Percentiles rank a stretch among this genome's conserved stretches.
Conservation (phyloP, 2,113 vertebrate genomes). For the Pimephales promelas region DNA sequence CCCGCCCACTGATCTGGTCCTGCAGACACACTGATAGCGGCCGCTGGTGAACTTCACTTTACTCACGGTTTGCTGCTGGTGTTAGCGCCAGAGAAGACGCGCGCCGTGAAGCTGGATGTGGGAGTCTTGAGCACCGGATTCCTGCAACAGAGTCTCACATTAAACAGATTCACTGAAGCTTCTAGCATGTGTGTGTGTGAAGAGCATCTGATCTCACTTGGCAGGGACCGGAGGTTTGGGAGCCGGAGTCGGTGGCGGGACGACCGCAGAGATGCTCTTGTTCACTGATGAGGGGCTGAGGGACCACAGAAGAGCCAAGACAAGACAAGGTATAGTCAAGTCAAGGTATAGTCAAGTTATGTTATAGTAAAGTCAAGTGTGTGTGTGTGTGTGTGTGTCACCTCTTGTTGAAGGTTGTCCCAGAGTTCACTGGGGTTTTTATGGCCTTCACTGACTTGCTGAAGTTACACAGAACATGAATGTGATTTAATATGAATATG, state of each 20-base stretch:
- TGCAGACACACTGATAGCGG: too few species aligned
- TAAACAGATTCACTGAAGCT: not conserved
- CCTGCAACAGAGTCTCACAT: not conserved
- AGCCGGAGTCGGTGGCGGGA: too few species aligned
- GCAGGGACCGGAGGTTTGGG: constrained; percentile 47
- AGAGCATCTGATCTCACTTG: constrained; percentile 23
- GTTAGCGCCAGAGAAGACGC: constrained; percentile 50
- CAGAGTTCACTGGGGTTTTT: not conserved
- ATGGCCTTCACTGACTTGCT: not conserved
- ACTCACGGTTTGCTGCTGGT: constrained; percentile 30
- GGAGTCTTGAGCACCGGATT: constrained; percentile 18
- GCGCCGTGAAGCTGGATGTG: constrained; percentile 36
- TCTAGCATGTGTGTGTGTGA: too few species aligned
- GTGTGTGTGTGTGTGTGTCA: not conserved
- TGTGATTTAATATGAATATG: not conserved
- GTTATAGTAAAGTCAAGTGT: too few species aligned
- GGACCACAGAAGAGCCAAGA: too few species aligned
- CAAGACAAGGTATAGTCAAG: too few species aligned
- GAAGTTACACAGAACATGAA: not conserved
- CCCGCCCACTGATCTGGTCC: too few species aligned
- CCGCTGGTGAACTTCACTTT: too few species aligned
- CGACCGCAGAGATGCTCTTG: too few species aligned
- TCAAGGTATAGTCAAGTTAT: too few species aligned
- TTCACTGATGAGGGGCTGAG: too few species aligned
- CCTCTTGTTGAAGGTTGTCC: constrained; percentile 31